Evolutionary conservation across 1,140 invertebrate genomes (phyloP), one percentile per base, ranked within the genome.

Genomic region (Drosophila miranda): DNA sequence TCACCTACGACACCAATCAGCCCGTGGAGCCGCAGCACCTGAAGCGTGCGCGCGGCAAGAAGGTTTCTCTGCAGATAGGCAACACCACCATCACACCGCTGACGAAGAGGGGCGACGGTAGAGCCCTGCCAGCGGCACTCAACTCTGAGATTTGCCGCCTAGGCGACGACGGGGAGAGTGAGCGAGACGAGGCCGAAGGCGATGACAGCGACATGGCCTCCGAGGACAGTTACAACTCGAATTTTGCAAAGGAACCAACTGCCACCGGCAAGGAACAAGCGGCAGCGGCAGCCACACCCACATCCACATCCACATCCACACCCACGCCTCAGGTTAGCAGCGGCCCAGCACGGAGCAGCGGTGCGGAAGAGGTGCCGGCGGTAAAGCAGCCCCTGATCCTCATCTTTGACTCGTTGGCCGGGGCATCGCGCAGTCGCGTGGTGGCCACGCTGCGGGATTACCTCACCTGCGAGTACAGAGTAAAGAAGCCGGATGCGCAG

Each of bases 331-430:
- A 56, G 26, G 1, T 2, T 49, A 38, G 34, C 30, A 67, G 23
- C 16, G 67, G 73, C 11, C 63, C 70, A 19, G 63, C 74, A 3
- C 51, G 70, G 5, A 56, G 41, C 7, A n/a, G 41, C 6, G 55
- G 63, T 4, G 58, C 52, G 23, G 74, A 81, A 0, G 70, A 79
- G 5, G 51, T 75, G 21, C 86, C 82, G 6, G 75, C 89, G 5
- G 90, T 90, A 0, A 90, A 90, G 43, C 89, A 90, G 68, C 97
- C 98, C 0, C 97, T 97, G 89, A 98, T 99, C 86, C 92, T 99
- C 54, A 97, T 99, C 89, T 98, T 99, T 91, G 98, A 99, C 91
- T 99, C 98, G 0, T 91, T 99, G 69, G 94, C 95, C 66, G 95
- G 96, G 13, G 94, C 95, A 13, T 95, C 94, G 58, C 93, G 97